phyloP scores from a whole-genome alignment of 2,888 invertebrate species.

The Hemicrepidius hirtus region DNA sequence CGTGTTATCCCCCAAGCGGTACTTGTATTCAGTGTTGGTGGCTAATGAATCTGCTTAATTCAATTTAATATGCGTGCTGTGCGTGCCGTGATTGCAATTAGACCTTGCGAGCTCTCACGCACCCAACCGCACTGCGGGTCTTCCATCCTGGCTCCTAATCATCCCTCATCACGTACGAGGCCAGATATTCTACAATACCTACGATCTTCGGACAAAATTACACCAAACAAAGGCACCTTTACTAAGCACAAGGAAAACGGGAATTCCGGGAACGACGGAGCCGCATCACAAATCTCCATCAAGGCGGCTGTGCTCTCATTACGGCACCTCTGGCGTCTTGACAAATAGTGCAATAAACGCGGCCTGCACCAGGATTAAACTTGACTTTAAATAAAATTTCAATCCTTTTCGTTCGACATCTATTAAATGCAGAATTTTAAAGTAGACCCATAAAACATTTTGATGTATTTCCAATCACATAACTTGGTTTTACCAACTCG shows the following conservation, averaged over 20 bases:
- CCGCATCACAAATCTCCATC: slow-evolving; percentile 58
- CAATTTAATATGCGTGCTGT: slow-evolving; percentile 54
- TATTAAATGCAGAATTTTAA: slow-evolving; percentile 34
- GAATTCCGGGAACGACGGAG: slow-evolving; percentile 33
- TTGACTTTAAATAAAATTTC: slow-evolving; percentile 53
- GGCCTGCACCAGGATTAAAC: slow-evolving; percentile 52
- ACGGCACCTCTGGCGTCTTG: slow-evolving; percentile 55
- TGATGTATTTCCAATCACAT: slow-evolving; percentile 7
- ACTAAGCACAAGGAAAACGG: slow-evolving; percentile 30
- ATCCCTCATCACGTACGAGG: slow-evolving; percentile 47
- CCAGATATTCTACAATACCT: slow-evolving; percentile 48
- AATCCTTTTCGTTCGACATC: slow-evolving; percentile 43
- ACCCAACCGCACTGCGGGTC: slow-evolving; percentile 49
- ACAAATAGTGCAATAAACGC: slow-evolving; percentile 60
- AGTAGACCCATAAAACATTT: slow-evolving; percentile 25
- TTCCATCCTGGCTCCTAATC: slow-evolving; percentile 49
- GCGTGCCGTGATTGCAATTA: slow-evolving; percentile 54
- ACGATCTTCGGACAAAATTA: slow-evolving; percentile 49
- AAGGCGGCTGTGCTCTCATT: slow-evolving; percentile 57
- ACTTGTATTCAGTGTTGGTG: slow-evolving; percentile 46
- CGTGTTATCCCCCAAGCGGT: slow-evolving; percentile 40
- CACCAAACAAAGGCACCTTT: slow-evolving; percentile 36
- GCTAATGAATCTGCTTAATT: slow-evolving; percentile 53
- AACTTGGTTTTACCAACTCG: neutral
- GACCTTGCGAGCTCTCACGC: slow-evolving; percentile 49